Conservation (phyloP, 2,888 invertebrate genomes). For the Slavum lentiscoides region DNA sequence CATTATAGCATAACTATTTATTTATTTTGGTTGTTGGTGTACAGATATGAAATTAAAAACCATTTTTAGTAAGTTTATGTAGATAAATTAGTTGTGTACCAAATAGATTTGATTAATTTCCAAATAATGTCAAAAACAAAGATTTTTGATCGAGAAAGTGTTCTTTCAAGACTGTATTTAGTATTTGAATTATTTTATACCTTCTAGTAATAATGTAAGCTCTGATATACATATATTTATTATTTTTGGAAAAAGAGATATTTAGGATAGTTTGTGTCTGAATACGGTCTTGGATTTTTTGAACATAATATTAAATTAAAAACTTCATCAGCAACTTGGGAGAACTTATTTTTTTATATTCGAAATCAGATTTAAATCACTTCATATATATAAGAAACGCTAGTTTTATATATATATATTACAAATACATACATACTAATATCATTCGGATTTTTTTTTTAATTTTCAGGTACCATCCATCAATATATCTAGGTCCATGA, state of each 20-base stretch:
- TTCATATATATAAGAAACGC: conserved; percentile 6
- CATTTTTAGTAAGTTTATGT: not conserved
- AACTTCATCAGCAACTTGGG: not conserved
- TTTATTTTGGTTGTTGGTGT: not conserved
- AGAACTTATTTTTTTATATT: not conserved
- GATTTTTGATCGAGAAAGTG: conserved; percentile 26
- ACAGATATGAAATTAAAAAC: not conserved
- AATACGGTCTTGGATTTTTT: conserved; percentile 9
- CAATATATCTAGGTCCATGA: conserved; percentile 53
- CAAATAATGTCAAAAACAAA: not conserved
- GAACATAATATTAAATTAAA: not conserved
- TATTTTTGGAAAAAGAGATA: not conserved
- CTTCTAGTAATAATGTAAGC: not conserved
- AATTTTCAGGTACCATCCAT: conserved; percentile 50
- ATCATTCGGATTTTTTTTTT: conserved; percentile 52
- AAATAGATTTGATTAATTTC: not conserved
- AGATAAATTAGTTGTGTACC: not conserved
- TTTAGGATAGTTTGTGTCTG: not conserved
- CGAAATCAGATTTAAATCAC: conserved; percentile 11
- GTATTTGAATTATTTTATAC: not conserved
- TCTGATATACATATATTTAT: not conserved
- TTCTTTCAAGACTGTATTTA: conserved; percentile 16
- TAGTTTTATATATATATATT: conserved; percentile 30
- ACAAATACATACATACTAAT: conserved; percentile 44
- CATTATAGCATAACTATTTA: not conserved